Base-by-base conservation (phyloP, 2,113 vertebrate species). In the Pachypanchax playfairii region DNA sequence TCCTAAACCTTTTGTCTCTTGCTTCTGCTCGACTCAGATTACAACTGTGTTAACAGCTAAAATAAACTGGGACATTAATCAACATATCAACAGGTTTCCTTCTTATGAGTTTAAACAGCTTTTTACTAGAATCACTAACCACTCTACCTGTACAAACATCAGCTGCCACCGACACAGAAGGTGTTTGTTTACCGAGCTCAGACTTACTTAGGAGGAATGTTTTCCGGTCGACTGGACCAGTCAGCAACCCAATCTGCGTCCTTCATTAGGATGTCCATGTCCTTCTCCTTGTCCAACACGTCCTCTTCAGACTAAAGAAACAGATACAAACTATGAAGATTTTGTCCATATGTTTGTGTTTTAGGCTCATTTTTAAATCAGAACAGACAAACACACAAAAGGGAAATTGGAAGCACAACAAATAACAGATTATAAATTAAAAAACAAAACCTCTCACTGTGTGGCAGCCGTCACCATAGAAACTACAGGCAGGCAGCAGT, bases 151-250 rank as follows among this genome's bases (percentile, higher is more conserved):
- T 11, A 44, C 35, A 59, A 68, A 65, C 74, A 31, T 49, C 47
- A 69, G 42, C 64, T 54, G 61, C 46, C 72, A 38, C 36, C 61
- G 79, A 56, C 11, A 67, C 64, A 21, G 22, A 1, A 24, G 11
- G 18, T 3, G 33, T 54, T 13, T 79, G 79, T 80, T 85, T 63
- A 35, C 59, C 0, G 36, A 68, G 39, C 6, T 15, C 44, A 69
- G 28, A 73, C 87, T 94, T 86, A 99, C 97, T 99, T 99, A 20
- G 96, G 96, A 57, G 97, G 97, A 85, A 96, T 88, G 86, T 99
- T 99, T 90, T 99, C 96, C 13, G 97, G 97, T 74, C 97, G 93
- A 91, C 95, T 99, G 20, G 97, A 98, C 97, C 97, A 99, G 86
- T 99, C 95, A 13, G 96, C 95, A 54, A 99, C 95, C 95, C 97